Evolutionary conservation across 37 sponge, comb jelly and placozoan genomes (phyloP), one percentile per base, ranked within the genome.

Genomic region (Cliona cf. orientalis): DNA sequence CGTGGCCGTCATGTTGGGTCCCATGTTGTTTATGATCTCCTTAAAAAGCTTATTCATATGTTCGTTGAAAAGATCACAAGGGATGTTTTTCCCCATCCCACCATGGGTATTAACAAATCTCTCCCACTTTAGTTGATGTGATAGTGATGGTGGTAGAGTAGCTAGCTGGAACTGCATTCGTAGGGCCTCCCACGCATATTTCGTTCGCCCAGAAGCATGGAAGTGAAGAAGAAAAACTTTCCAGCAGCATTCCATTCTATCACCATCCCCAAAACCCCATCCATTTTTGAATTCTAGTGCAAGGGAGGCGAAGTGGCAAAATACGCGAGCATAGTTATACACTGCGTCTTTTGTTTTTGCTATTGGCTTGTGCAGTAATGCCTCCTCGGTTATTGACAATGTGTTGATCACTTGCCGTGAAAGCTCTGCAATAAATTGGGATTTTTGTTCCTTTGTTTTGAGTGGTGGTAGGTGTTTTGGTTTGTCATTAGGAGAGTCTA

Each of bases 221-320:
- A 87, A 80, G 53, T 87, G 87, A 35, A 35, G 74, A 21, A 87
- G 22, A n/a, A 87, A 69, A 11, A 79, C 12, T 28, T 34, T 53
- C 87, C 87, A 87, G 46, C 87, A 72, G 3, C 74, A 21, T 22
- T 42, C 25, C 43, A 87, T 42, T 36, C 74, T 59, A 3, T 80
- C 75, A 17, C 87, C 81, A 80, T 87, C 87, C 17, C 87, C 87
- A 23, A 62, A 81, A 23, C 32, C 40, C 81, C 74, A 80, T 32
- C 81, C 87, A 80, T 74, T 75, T 17, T 46, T 11, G 11, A 69
- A 68, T 23, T 62, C 65, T 41, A 74, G 57, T 26, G 60, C 28
- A 3, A 82, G 71, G 11, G 58, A 35, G 12, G 37, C 84, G 74
- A 40, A 83, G 72, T 83, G 84, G 31, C 84, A 83, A 3, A 83